Evolutionary conservation across 2,888 invertebrate genomes (phyloP).

Genomic region (Litoditis marina): DNA sequence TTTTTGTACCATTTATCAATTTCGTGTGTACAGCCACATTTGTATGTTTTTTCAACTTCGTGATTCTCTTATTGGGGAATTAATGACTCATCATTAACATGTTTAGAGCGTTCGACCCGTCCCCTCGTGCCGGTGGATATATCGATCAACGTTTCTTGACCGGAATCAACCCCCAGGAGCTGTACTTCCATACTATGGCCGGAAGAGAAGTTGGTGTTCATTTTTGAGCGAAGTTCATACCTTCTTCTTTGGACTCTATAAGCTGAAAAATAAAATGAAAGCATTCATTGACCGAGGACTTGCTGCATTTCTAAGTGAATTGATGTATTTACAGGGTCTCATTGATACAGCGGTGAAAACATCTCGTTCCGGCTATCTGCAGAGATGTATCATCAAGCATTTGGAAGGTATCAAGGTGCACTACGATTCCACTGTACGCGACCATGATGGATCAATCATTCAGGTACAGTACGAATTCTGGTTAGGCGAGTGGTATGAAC

Average conservation of each 20-base stretch:
- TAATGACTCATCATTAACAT: background rate
- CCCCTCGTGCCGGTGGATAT: constrained; percentile 73
- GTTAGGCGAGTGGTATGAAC: constrained; percentile 5
- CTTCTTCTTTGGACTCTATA: constrained; percentile 5
- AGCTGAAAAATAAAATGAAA: background rate
- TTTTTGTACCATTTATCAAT: no score
- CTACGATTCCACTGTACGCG: constrained; percentile 92
- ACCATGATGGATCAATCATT: constrained; percentile 85
- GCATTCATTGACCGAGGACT: background rate
- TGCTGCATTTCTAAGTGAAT: background rate
- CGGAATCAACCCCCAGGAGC: constrained; percentile 95
- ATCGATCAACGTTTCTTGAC: constrained; percentile 94
- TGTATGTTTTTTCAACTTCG: no score
- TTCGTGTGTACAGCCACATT: no score
- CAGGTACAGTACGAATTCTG: constrained; percentile 68
- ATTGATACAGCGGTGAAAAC: constrained; percentile 99
- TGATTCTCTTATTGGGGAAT: no score
- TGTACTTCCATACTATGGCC: constrained; percentile 99
- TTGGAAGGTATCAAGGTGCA: constrained; percentile 85
- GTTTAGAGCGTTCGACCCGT: constrained; percentile 50
- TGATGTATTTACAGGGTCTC: constrained; percentile 72
- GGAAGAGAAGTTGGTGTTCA: constrained; percentile 81
- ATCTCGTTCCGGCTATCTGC: constrained; percentile 93
- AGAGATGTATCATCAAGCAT: constrained; percentile 93
- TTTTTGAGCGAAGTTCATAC: background rate